A percentile compares a stretch with the other conserved stretches of the same genome.
Conservation (phyloP, 2,888 invertebrate genomes). For the Leuctra nigra region DNA sequence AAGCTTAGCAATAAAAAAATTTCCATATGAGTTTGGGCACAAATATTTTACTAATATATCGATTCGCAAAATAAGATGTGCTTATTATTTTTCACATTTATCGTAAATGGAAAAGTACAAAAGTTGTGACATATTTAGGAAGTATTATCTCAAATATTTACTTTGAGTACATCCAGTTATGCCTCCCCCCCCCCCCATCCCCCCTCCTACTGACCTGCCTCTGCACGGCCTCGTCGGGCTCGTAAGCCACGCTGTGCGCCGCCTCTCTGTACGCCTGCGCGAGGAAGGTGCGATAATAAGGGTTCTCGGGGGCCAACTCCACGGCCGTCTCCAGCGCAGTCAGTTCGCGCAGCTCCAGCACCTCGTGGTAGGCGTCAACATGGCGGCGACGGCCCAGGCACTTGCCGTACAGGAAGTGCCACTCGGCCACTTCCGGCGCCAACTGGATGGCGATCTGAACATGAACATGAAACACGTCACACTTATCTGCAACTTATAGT, state of each 20-base stretch:
- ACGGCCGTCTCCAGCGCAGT: slow-evolving; percentile 5
- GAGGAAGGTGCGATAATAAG: not conserved
- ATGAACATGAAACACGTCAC: no score
- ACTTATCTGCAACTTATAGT: no score
- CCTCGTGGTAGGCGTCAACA: not conserved
- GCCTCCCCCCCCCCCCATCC: not conserved
- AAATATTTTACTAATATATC: no score
- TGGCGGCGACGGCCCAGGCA: slow-evolving; percentile 4
- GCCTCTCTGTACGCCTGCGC: slow-evolving; percentile 15
- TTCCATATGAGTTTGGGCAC: no score
- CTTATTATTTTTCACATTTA: no score
- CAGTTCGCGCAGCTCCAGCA: not conserved
- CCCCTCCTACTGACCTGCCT: not conserved
- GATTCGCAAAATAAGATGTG: no score
- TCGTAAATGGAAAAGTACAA: no score
- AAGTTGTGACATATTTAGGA: no score
- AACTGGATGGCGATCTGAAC: not conserved
- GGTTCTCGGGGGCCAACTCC: not conserved
- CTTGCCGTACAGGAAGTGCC: slow-evolving; percentile 15
- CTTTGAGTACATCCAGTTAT: not conserved
- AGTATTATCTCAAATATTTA: no score
- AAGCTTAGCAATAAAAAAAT: no score
- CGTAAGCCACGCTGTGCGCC: not conserved
- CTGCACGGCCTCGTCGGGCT: not conserved
- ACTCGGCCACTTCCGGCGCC: slow-evolving; percentile 3